These are phyloP conservation scores for Delia radicum DNA, from an alignment of 1,140 invertebrate species.

Conservation along the genomic window DNA sequence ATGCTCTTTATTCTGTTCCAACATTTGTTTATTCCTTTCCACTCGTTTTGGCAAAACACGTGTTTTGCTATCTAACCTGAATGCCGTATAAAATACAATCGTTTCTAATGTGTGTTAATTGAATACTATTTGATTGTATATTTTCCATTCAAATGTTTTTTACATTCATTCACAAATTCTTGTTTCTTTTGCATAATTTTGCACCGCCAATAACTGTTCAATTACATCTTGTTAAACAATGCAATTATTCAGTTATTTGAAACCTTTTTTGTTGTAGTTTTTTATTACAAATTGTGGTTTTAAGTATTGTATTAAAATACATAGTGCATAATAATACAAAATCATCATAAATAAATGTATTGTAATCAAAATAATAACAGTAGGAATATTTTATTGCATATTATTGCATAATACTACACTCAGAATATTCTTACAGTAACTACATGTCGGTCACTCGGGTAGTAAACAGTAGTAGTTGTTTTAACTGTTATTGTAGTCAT, in stretches of 20 bases:
- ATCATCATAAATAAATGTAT: neutral
- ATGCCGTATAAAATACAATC: neutral
- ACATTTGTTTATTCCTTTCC: too few species aligned
- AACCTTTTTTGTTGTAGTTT: neutral
- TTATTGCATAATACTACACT: too few species aligned
- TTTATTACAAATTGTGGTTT: neutral
- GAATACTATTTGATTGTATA: neutral
- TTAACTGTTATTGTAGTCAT: too few species aligned
- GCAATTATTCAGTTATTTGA: constrained; percentile 21
- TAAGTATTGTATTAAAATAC: neutral
- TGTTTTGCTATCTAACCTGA: too few species aligned
- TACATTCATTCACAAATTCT: neutral
- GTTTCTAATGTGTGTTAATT: neutral
- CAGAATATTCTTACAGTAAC: too few species aligned
- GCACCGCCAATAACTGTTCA: neutral
- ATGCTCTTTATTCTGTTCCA: too few species aligned
- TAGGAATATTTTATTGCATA: too few species aligned
- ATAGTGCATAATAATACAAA: neutral
- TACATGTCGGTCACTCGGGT: too few species aligned
- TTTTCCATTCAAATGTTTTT: neutral
- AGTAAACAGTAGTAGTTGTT: neutral
- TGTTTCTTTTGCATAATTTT: neutral
- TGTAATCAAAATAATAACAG: neutral
- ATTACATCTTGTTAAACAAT: constrained; percentile 17
- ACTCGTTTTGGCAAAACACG: too few species aligned